Conservation (phyloP, 2,888 invertebrate species). For the Drosophila kokeensis region DNA sequence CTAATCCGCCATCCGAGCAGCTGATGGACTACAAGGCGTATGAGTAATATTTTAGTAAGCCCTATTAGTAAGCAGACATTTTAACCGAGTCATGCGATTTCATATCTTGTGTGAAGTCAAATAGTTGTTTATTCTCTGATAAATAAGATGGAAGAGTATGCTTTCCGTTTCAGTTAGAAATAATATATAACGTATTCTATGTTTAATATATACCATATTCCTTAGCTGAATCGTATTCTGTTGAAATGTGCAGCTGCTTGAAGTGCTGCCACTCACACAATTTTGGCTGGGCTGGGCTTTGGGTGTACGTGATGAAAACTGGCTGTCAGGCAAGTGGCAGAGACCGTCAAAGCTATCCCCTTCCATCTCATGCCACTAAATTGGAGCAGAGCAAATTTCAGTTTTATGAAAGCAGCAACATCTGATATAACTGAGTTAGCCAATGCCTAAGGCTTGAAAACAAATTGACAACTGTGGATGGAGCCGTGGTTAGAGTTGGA, state of each 20-base stretch:
- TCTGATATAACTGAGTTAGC: slow-evolving; percentile 36
- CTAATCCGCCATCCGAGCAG: slow-evolving; percentile 28
- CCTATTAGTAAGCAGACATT: background rate
- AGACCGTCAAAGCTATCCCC: slow-evolving; percentile 10
- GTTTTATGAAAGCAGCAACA: slow-evolving; percentile 12
- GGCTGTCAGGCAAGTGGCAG: slow-evolving; percentile 58
- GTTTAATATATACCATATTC: background rate
- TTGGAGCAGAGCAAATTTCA: slow-evolving; percentile 8
- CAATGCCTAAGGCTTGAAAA: slow-evolving; percentile 20
- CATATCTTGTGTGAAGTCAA: background rate
- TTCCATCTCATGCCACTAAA: slow-evolving; percentile 1
- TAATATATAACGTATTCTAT: background rate
- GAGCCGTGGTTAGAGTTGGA: background rate
- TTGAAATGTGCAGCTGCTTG: background rate
- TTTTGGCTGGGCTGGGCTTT: slow-evolving; percentile 4
- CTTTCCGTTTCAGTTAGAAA: background rate
- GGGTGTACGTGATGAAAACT: slow-evolving; percentile 65
- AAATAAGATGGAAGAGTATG: background rate
- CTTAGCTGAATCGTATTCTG: background rate
- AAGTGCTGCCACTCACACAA: background rate
- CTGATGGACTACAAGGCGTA: slow-evolving; percentile 33
- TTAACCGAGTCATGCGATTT: background rate
- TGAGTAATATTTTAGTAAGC: slow-evolving; percentile 21
- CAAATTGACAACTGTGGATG: slow-evolving; percentile 18
- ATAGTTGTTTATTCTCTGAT: background rate